Base-by-base conservation (phyloP, 2,113 vertebrate species). In the Alethe diademata region DNA sequence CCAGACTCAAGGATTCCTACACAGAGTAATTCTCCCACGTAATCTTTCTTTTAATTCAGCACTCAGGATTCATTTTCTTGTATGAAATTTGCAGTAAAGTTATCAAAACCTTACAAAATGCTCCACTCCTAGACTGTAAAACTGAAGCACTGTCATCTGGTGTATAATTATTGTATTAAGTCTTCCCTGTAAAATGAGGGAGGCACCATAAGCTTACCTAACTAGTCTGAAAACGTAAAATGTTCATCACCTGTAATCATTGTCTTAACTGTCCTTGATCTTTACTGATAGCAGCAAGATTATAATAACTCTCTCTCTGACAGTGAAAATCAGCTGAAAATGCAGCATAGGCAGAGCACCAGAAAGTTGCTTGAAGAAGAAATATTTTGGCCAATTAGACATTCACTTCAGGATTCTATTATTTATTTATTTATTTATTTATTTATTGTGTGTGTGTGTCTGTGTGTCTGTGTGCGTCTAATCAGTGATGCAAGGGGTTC, bases 161-260 rank as follows among this genome's bases (percentile, higher is more conserved):
- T 79, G 57, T 86, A 48, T 79, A 91, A 94, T 83, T 85, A 95
- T 60, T 89, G 81, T 75, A 95, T 71, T 89, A 95, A 92, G 85
- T 91, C 78, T 88, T 75, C 53, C 70, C 75, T 90, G 90, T 92
- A 95, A 94, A 95, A 93, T 18, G 86, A 96, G 81, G 79, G 93
- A 95, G 96, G 92, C 85, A 62, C 65, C 69, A 61, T 62, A 82
- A 92, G 78, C 92, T 95, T 96, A 87, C 94, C 91, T 87, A 91
- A 90, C 80, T 69, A 76, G 92, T 93, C 91, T 96, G 91, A 85
- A 92, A 96, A 92, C 51, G 80, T 92, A 64, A 95, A 96, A 92
- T 75, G 74, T 48, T 92, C 75, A 79, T 64, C 71, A 91, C 73
- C 85, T 62, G 61, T 88, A 82, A 91, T 94, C 88, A 94, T 29